Conservation (phyloP, 2,113 vertebrate genomes). For the Tragelaphus strepsiceros region DNA sequence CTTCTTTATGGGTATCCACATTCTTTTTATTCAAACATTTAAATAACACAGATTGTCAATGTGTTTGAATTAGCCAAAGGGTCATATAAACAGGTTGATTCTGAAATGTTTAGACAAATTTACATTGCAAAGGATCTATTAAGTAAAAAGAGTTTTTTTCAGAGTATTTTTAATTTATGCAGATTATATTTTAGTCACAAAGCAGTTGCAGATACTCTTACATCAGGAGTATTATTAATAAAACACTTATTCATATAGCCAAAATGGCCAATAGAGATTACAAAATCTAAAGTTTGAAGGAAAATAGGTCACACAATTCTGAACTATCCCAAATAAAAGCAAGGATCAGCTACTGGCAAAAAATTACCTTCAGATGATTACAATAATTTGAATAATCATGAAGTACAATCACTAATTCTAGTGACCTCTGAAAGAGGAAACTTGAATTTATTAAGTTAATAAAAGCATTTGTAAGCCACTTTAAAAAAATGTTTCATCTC, state of each 20-base stretch:
- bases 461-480: background rate
- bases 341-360: background rate
- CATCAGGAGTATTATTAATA: background rate
- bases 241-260: background rate
- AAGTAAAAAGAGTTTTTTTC: background rate
- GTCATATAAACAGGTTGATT: background rate
- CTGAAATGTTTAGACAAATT: background rate
- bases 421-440: background rate
- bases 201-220: background rate
- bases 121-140: background rate
- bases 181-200: background rate
- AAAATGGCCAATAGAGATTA: background rate
- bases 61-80: background rate
- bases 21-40: background rate
- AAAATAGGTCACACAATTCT: background rate
- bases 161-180: background rate
- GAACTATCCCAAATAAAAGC: background rate
- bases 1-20: background rate
- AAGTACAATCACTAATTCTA: background rate
- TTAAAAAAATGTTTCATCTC: background rate
- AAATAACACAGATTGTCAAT: background rate
- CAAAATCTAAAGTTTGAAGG: background rate
- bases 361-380: background rate
- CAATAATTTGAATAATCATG: background rate
- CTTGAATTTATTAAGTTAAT: background rate